Conservation (phyloP, 2,797 vertebrate species). For the Helicolenus hilgendorfi region DNA sequence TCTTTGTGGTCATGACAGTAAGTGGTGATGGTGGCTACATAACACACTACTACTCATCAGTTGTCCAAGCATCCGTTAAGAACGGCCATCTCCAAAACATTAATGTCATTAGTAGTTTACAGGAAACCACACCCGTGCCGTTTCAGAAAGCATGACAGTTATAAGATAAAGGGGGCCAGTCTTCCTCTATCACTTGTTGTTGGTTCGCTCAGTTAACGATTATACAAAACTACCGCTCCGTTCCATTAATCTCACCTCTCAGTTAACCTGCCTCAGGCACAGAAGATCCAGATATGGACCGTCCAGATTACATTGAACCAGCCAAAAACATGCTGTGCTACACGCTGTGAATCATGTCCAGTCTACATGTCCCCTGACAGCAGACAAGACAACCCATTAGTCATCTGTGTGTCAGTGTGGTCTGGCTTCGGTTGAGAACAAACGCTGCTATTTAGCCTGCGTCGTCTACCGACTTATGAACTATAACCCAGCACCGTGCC, state of each 20-base stretch:
- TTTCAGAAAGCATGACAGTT: neutral
- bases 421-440: neutral
- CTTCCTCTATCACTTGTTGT: neutral
- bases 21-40: too few species aligned
- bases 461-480: neutral
- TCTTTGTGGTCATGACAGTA: neutral
- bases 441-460: neutral
- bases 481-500: neutral
- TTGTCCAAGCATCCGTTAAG: neutral
- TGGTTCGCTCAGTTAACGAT: neutral
- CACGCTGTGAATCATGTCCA: neutral
- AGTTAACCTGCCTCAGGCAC: neutral
- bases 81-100: neutral
- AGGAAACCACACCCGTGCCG: conserved; percentile 35
- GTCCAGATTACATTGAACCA: neutral
- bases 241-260: neutral
- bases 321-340: neutral
- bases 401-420: neutral
- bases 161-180: neutral
- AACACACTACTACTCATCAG: neutral
- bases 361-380: neutral
- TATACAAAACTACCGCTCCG: neutral
- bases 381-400: neutral
- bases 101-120: neutral
- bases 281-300: neutral